These are phyloP conservation scores for Ia io DNA, from an alignment of 2,113 vertebrate species.

Conservation along the genomic window DNA sequence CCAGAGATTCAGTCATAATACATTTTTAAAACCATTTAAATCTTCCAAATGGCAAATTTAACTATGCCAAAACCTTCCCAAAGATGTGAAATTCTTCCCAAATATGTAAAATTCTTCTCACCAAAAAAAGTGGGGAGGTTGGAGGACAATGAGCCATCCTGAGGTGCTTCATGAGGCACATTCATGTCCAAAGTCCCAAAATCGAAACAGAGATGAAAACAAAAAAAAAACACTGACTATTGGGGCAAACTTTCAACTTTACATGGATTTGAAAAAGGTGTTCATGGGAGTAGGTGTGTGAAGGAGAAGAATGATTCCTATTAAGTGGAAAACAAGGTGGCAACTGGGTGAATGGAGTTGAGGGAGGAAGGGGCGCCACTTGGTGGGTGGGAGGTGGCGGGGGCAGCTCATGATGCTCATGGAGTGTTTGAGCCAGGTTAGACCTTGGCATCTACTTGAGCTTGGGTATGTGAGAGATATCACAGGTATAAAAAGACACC, in stretches of 20 bases:
- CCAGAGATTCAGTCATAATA: neutral
- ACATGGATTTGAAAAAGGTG: neutral
- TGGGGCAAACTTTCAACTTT: neutral
- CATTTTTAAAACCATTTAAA: neutral
- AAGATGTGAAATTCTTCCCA: neutral
- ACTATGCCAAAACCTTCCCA: neutral
- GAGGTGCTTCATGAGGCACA: neutral
- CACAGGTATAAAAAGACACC: neutral
- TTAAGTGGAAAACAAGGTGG: neutral
- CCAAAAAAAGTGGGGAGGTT: neutral
- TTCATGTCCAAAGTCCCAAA: neutral
- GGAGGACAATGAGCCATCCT: neutral
- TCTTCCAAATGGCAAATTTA: neutral
- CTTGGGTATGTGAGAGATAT: neutral
- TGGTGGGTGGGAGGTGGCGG: neutral
- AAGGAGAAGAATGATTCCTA: neutral
- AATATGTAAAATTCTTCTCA: neutral
- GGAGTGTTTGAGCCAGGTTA: neutral
- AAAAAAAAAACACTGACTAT: neutral
- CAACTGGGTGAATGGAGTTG: neutral
- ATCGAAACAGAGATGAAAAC: neutral
- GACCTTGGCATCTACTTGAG: neutral
- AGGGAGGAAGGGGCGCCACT: neutral
- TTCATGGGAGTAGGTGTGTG: neutral
- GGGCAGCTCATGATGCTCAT: neutral